These are phyloP conservation scores for Carposina sasakii DNA, from an alignment of 1,140 invertebrate genomes.

Conservation along the genomic window DNA sequence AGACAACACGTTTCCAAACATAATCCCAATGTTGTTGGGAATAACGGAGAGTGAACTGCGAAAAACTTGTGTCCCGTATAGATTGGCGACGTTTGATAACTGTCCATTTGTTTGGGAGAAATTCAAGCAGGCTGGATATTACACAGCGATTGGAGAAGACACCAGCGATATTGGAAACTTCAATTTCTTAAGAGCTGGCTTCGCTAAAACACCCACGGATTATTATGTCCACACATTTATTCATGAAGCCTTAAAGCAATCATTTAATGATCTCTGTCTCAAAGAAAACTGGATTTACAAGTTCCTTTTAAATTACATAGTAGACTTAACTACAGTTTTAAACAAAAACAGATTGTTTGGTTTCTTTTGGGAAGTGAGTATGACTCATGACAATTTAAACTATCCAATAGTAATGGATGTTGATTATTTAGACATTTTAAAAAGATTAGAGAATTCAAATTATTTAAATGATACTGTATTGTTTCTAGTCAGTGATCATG, in stretches of 20 bases:
- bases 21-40: slow-evolving; percentile 82
- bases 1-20: slow-evolving; percentile 89
- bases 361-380: slow-evolving; percentile 85
- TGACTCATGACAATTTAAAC: slow-evolving; percentile 86
- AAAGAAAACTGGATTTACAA: slow-evolving; percentile 75
- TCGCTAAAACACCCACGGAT: slow-evolving; percentile 84
- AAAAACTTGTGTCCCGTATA: slow-evolving; percentile 74
- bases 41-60: slow-evolving; percentile 75
- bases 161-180: slow-evolving; percentile 81
- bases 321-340: slow-evolving; percentile 75
- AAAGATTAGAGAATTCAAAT: slow-evolving; percentile 72
- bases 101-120: slow-evolving; percentile 88
- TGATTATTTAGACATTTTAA: slow-evolving; percentile 74
- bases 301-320: slow-evolving; percentile 75
- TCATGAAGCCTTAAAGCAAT: slow-evolving; percentile 74
- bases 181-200: slow-evolving; percentile 86
- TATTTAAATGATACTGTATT: slow-evolving; percentile 80
- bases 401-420: slow-evolving; percentile 80
- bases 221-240: slow-evolving; percentile 87
- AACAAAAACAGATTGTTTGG: slow-evolving; percentile 76
- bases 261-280: slow-evolving; percentile 77
- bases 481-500: slow-evolving; percentile 93
- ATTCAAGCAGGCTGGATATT: slow-evolving; percentile 80
- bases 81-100: slow-evolving; percentile 62
- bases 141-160: slow-evolving; percentile 88